Percentiles rank a stretch among this genome's conserved stretches.
These are phyloP conservation scores for Brachionus rotundiformis DNA, from an alignment of 1,140 invertebrate genomes.

Conservation along the genomic window DNA sequence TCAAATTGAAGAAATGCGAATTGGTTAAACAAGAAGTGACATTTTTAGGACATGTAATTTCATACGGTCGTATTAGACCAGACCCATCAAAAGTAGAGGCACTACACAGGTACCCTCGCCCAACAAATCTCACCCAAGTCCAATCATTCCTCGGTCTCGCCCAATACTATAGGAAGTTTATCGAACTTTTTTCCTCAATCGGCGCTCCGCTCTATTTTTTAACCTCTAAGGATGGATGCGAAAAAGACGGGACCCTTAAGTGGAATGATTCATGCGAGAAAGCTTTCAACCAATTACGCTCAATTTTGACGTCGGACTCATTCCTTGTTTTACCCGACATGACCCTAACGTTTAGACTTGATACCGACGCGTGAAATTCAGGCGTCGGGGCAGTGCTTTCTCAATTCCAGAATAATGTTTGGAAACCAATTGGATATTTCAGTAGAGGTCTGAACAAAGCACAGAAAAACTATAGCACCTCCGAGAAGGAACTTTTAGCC, in stretches of 20 bases:
- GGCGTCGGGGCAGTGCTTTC: constrained; percentile 62
- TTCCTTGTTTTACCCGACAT: constrained; percentile 55
- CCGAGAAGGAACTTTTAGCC: constrained; percentile 60
- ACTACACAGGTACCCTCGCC: constrained; percentile 2
- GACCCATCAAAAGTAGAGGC: constrained; percentile 22
- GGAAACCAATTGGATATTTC: constrained; percentile 16
- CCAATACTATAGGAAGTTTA: constrained; percentile 18
- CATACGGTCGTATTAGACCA: constrained; percentile 7
- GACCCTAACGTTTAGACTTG: constrained; percentile 58
- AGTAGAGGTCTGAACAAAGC: constrained; percentile 20
- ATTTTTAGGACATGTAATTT: constrained; percentile 1
- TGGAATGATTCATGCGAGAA: background rate
- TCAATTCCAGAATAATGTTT: constrained; percentile 54
- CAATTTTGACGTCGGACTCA: background rate
- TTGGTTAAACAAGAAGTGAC: background rate
- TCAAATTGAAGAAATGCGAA: constrained; percentile 39
- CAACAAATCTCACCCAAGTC: constrained; percentile 58
- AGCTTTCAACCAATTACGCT: background rate
- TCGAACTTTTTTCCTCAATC: background rate
- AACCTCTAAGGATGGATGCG: background rate
- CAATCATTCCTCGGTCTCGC: constrained; percentile 57
- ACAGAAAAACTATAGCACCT: constrained; percentile 55
- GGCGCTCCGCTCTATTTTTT: background rate
- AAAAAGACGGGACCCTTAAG: constrained; percentile 3
- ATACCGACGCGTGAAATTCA: constrained; percentile 63